phyloP scores from a whole-genome alignment of 2,113 vertebrate species.

The Anoura caudifer region DNA sequence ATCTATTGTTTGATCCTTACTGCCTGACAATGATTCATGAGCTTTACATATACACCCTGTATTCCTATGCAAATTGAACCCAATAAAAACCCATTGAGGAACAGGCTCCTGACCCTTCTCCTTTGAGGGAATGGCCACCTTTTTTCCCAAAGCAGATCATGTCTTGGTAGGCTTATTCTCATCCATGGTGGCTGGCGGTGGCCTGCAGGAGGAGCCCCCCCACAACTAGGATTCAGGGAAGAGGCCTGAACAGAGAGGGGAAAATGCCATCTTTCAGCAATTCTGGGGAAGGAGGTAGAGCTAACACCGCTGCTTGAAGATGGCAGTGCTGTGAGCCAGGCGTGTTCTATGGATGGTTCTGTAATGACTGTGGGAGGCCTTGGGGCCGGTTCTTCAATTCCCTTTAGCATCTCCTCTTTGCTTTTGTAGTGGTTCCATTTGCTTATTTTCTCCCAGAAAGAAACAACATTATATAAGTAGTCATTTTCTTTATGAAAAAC shows the following conservation, averaged over 20 bases:
- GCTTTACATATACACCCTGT: no score
- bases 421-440: background rate
- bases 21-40: no score
- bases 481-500: constrained; percentile 38
- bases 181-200: no score
- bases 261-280: background rate
- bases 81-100: no score
- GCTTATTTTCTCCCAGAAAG: background rate
- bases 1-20: no score
- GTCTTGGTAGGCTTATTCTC: no score
- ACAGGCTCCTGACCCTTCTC: no score
- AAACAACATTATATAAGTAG: background rate
- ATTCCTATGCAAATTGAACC: no score
- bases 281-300: background rate
- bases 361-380: background rate
- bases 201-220: no score
- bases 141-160: no score
- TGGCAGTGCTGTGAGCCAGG: background rate
- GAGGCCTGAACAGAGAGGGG: background rate
- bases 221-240: background rate
- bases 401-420: background rate
- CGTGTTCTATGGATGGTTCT: background rate
- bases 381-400: background rate
- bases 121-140: no score
- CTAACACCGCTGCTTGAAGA: background rate